Percentiles rank a stretch among this genome's conserved stretches.
Conservation (phyloP, 53 echinoderm and acorn worm genomes). For the Holothuria scabra region DNA sequence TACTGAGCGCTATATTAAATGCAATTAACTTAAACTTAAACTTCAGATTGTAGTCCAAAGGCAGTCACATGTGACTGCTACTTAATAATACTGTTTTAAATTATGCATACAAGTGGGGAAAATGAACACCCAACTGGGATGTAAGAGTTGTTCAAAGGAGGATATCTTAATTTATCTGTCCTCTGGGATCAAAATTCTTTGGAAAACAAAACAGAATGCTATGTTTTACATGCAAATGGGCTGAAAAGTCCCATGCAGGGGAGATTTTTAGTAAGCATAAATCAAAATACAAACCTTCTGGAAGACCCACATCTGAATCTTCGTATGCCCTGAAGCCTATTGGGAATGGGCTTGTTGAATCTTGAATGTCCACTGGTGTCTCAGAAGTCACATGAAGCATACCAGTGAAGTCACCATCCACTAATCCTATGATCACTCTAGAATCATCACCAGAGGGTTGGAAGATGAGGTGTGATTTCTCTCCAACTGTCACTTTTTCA, state of each 20-base stretch:
- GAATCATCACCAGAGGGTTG: conserved; percentile 41
- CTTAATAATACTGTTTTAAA: too few relatives aligned
- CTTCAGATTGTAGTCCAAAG: too few relatives aligned
- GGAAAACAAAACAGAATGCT: background rate
- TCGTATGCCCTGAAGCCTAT: conserved; percentile 69
- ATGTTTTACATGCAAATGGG: too few relatives aligned
- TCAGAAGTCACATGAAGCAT: conserved; percentile 60
- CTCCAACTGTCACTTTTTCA: conserved; percentile 17
- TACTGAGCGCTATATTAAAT: too few relatives aligned
- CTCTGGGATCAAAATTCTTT: background rate
- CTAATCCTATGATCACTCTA: conserved; percentile 36
- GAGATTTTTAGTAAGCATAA: background rate
- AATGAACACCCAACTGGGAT: too few relatives aligned
- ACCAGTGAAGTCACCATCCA: conserved; percentile 74
- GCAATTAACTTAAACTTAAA: too few relatives aligned
- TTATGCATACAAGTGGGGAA: too few relatives aligned
- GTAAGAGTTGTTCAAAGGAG: too few relatives aligned
- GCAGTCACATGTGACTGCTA: too few relatives aligned
- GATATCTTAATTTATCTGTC: too few relatives aligned
- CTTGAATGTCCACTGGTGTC: conserved; percentile 57
- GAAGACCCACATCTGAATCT: conserved; percentile 64
- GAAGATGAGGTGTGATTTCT: conserved; percentile 67
- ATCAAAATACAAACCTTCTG: conserved; percentile 58
- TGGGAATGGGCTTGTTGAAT: conserved; percentile 72
- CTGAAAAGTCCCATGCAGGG: too few relatives aligned